Conservation (phyloP, 2,113 vertebrate genomes). For the Chionomys nivalis region DNA sequence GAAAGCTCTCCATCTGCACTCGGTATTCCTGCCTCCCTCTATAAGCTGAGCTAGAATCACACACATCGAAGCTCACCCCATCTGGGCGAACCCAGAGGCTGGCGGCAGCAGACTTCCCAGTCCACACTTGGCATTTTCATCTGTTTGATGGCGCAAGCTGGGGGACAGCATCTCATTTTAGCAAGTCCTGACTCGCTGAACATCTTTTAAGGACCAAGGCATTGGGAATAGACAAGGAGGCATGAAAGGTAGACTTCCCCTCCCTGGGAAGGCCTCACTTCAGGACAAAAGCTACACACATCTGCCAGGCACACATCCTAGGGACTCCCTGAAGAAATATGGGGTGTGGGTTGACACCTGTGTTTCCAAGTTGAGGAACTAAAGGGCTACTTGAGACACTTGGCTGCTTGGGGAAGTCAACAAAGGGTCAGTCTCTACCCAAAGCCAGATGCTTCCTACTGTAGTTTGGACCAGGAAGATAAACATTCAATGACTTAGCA, state of each 20-base stretch:
- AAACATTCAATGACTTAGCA: constrained; percentile 10
- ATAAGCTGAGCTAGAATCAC: constrained; percentile 23
- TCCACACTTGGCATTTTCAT: background rate
- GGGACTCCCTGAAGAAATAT: background rate
- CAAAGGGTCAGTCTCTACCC: background rate
- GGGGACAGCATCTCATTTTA: background rate
- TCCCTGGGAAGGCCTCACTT: background rate
- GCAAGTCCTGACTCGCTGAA: background rate
- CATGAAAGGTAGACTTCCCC: background rate
- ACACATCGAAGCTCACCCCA: constrained; percentile 35
- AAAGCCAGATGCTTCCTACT: background rate
- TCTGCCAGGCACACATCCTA: background rate
- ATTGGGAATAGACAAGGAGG: background rate
- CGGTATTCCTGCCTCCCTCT: background rate
- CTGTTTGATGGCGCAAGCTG: constrained; percentile 6
- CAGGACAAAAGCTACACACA: background rate
- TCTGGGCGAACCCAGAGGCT: constrained; percentile 46
- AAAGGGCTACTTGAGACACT: background rate
- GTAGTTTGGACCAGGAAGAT: background rate
- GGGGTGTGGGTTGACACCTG: background rate
- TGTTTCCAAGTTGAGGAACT: background rate
- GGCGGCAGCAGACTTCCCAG: constrained; percentile 47
- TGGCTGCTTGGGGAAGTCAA: background rate
- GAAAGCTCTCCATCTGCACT: constrained; percentile 36
- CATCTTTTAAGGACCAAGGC: background rate